Evolutionary conservation across 1,140 invertebrate species (phyloP), one percentile per base, ranked within the genome.

Genomic region (Polypedilum vanderplanki): DNA sequence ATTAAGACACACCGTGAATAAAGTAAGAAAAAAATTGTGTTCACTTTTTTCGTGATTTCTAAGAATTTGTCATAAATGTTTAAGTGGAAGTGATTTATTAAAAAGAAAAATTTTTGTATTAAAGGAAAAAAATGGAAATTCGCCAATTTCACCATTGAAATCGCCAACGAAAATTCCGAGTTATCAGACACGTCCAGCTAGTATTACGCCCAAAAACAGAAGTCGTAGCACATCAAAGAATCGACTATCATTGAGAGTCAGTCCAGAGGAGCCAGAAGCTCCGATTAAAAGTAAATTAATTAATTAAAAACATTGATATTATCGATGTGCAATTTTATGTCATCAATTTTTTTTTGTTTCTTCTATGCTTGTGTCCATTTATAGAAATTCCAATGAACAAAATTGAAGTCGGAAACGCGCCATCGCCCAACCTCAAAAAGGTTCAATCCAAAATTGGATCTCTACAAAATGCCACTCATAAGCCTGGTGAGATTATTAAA

Each of bases 391-490:
- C 94, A 75, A 96, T 96, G 92, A 96, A 96, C 81, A 96, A 96
- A 87, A 83, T 96, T 78, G 92, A 95, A 87, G 94, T 97, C 8
- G 94, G 94, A 73, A 87, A 90, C 75, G 92, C 93, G 7, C 93
- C 94, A 65, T 95, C 94, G 22, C 95, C 95, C 22, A 97, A 97
- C 82, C 83, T 97, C 65, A 95, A 95, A 84, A 89, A 92, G 74
- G 93, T 96, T 1, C 90, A 90, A 83, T 96, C 95, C 15, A 98
- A 97, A 86, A 94, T 98, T 77, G 96, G 96, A 7, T 98, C 96
- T 2, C 83, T 98, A 79, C 90, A 95, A n/a, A 98, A 98, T 81
- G 87, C 94, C 0, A 90, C 87, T 73, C 93, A 98, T 82, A 96
- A 93, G 80, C 94, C 95, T 1, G 92, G 65, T 70, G 65, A 57